phyloP scores from a whole-genome alignment of 2,113 vertebrate species.

The Osmerus eperlanus region DNA sequence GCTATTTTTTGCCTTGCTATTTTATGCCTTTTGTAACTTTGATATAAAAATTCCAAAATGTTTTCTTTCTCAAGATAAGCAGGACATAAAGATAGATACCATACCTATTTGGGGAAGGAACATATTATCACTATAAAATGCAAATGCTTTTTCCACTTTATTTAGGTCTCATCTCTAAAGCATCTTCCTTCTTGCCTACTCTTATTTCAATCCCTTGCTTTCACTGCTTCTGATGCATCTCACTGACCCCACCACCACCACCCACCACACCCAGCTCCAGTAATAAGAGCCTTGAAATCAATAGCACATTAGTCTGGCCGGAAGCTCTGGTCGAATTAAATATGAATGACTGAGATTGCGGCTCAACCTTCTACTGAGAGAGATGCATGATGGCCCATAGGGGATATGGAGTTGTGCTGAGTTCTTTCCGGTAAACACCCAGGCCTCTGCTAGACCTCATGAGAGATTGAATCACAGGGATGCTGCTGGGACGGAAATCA shows the following conservation, averaged over 20 bases:
- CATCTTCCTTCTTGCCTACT: conserved; percentile 45
- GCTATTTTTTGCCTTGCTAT: conserved; percentile 28
- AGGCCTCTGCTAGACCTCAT: conserved; percentile 51
- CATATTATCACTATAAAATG: no score
- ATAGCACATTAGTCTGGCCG: conserved; percentile 79
- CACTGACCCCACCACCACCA: conserved; percentile 29
- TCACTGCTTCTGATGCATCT: conserved; percentile 55
- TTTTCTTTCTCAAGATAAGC: not conserved
- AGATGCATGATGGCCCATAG: conserved; percentile 60
- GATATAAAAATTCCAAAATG: not conserved
- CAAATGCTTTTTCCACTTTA: no score
- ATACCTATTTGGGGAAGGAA: conserved; percentile 28
- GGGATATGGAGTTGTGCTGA: conserved; percentile 46
- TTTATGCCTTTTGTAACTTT: no score
- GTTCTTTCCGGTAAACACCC: conserved; percentile 53
- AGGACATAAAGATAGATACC: not conserved
- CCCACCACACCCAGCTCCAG: conserved; percentile 53
- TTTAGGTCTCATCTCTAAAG: no score
- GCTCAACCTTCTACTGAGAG: conserved; percentile 71
- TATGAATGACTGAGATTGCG: conserved; percentile 80
- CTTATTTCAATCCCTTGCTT: conserved; percentile 52
- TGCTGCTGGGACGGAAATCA: conserved; percentile 23
- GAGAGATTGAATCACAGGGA: conserved; percentile 31
- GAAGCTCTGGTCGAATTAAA: conserved; percentile 78
- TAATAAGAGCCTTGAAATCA: conserved; percentile 79